Evolutionary conservation across 1,140 invertebrate species (phyloP).

Genomic region (Lucilia cuprina): DNA sequence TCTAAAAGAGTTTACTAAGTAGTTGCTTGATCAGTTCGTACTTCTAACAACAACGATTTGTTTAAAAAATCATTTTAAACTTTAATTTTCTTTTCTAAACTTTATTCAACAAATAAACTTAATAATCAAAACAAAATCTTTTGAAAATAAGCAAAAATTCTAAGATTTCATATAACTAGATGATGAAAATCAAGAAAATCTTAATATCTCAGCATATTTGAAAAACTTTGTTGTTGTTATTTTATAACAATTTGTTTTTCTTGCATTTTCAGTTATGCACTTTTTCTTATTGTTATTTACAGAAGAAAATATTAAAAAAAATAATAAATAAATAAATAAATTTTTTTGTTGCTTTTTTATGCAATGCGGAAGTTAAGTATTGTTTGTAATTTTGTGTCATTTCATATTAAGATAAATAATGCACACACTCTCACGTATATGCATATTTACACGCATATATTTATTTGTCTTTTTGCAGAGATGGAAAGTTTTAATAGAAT

Average conservation of each 20-base stretch:
- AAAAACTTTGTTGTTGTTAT: neutral
- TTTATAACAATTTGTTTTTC: neutral
- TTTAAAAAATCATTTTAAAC: too few species aligned
- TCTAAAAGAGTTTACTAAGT: too few species aligned
- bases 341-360: conserved; percentile 21
- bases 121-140: too few species aligned
- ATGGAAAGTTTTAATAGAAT: too few species aligned
- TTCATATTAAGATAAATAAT: neutral
- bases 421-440: too few species aligned
- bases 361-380: conserved; percentile 29
- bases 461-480: neutral
- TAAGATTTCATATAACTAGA: neutral
- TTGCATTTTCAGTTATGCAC: neutral
- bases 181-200: neutral
- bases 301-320: neutral
- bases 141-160: too few species aligned
- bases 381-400: conserved; percentile 18
- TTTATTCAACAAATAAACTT: too few species aligned
- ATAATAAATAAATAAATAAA: too few species aligned
- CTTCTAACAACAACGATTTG: too few species aligned
- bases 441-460: neutral
- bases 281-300: conserved; percentile 17
- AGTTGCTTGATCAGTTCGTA: too few species aligned
- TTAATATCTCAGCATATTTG: neutral
- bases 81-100: too few species aligned